Base-by-base conservation (phyloP, 2,888 invertebrate genomes). In the Nesidiocoris tenuis region DNA sequence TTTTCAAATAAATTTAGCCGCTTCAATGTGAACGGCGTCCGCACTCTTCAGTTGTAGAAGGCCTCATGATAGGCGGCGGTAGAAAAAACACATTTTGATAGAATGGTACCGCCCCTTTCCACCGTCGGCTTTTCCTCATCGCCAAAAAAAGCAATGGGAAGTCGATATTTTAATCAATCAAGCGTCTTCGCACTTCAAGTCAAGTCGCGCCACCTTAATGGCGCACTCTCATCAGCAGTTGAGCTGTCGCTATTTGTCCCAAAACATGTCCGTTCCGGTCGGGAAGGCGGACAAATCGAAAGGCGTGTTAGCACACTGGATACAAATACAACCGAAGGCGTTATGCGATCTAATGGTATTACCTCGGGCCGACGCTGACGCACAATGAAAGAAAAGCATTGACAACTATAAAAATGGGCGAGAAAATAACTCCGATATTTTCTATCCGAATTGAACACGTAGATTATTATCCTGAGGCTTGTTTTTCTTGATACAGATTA, bases 111-210 rank as follows among this genome's bases (percentile, higher is more conserved):
- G 3, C 39, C 39, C 5, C 39, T 7, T 7, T 3, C 12, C 12
- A 7, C 39, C 12, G 5, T 39, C 39, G 39, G 12, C 39, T n/a
- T n/a, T n/a, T n/a, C n/a, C n/a, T n/a, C 39, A 39, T 7, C 39
- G 12, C 3, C 5, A 70, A 70, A 59, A 59, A 70, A 19, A 59
- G 25, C 56, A 18, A 63, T n/a, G 19, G 55, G 18, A 59, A 25
- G 61, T 21, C 16, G 72, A 63, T 71, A 23, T 61, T 67, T 75
- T 72, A 76, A 76, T 77, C 76, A 75, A 77, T 77, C 77, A 77
- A 76, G 23, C 75, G 74, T 74, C 59, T 66, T 74, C 55, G 39
- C 39, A 39, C 39, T 39, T 39, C 39, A 39, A 39, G 5, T 39
- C 12, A 12, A 39, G 55, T 56, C 64, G 64, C 64, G 74, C 74